Base-by-base conservation (phyloP, 2,888 invertebrate species). In the Diabrotica balteata region DNA sequence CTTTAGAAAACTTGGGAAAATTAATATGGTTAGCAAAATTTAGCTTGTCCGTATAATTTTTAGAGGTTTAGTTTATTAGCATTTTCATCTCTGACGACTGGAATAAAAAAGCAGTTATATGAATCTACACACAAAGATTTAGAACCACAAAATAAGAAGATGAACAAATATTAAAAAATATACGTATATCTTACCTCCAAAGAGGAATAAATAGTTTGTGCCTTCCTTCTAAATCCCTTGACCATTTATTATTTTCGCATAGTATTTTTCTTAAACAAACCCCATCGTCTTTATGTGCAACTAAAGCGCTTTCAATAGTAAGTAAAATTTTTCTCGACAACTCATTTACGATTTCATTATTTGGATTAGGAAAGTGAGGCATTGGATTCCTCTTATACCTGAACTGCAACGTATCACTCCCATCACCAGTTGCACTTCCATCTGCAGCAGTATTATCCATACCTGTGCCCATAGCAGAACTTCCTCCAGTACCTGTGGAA, bases 151-250 rank as follows among this genome's bases (percentile, higher is more conserved):
- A 32, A 53, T 49, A 49, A 61, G 42, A 53, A 64, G 6, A 32
- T 32, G 32, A 2, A 32, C 4, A 32, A 32, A n/a, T n/a, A 43
- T 49, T 4, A 53, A 43, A 7, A 11, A 45, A 42, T 52, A 47
- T 59, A 66, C 10, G 8, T 8, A 51, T 64, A 46, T 9, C 8
- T 69, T 85, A 92, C 93, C 92, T 90, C 91, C 92, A 93, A 70
- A 93, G 86, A 0, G 93, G 92, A 66, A 92, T 83, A 90, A 92
- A 91, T 73, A 91, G 87, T 79, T 88, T 88, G 67, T 88, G 88
- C 8, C 84, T 86, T 66, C 88, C 88, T 0, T 81, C 79, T 60
- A 88, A 80, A 42, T 81, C 82, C 68, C 89, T 87, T 0, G 90
- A 90, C 73, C 85, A 87, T 74, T 86, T 88, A 78, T 92, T 92